Conservation (phyloP, 2,797 vertebrate species). For the Babyrousa celebensis region DNA sequence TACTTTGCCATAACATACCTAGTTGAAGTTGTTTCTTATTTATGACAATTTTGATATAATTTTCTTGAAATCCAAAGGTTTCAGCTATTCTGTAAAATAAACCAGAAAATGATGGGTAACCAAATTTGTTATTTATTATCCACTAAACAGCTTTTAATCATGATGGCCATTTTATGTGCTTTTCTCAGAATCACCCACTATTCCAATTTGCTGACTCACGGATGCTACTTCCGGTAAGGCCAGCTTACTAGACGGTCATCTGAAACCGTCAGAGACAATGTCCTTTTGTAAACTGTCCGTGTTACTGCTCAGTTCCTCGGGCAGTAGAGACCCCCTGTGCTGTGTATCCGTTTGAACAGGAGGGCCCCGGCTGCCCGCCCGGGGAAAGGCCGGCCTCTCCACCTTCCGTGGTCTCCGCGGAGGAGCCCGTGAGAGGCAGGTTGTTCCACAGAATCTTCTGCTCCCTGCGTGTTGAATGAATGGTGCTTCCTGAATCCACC, state of each 20-base stretch:
- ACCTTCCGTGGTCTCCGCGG: background rate
- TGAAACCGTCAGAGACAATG: background rate
- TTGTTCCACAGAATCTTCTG: background rate
- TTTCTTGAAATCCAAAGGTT: conserved; percentile 92
- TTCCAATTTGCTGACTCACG: background rate
- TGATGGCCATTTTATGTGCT: background rate
- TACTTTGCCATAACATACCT: conserved; percentile 90
- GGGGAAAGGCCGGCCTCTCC: background rate
- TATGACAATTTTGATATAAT: conserved; percentile 95
- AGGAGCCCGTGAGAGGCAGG: background rate
- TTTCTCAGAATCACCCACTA: background rate
- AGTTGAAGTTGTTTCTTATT: conserved; percentile 94
- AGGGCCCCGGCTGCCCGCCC: background rate
- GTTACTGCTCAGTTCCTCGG: background rate
- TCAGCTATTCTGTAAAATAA: conserved; percentile 93
- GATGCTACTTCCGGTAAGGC: background rate
- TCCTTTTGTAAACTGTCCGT: background rate
- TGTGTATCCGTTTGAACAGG: fast-evolving
- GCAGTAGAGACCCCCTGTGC: background rate
- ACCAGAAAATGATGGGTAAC: conserved; percentile 54
- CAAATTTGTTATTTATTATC: background rate
- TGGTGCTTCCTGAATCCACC: background rate
- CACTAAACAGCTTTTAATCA: background rate
- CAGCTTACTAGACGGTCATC: fast-evolving
- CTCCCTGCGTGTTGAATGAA: fast-evolving